Percentiles rank a stretch among this genome's conserved stretches.
Evolutionary conservation across 2,113 vertebrate species (phyloP).

Genomic region (Neodon shergylaensis): DNA sequence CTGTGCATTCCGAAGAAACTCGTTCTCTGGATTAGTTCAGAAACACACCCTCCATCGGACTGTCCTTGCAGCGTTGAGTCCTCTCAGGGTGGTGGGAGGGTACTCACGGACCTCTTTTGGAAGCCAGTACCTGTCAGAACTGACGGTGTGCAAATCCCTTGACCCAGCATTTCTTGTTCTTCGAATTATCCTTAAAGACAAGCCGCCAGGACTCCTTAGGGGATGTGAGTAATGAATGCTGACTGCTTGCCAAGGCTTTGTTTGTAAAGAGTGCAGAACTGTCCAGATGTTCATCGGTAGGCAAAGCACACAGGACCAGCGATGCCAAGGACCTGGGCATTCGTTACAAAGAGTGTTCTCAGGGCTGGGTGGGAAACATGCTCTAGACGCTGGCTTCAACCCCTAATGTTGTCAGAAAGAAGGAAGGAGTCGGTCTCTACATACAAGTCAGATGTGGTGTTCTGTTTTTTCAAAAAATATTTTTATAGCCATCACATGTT

Average conservation of each 20-base stretch:
- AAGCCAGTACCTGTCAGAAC: neutral
- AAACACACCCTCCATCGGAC: accelerated
- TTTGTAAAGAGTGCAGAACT: neutral
- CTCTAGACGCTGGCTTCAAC: neutral
- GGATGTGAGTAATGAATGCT: neutral
- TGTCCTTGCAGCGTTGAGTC: accelerated
- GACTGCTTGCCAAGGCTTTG: neutral
- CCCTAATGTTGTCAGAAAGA: neutral
- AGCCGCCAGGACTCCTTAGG: neutral
- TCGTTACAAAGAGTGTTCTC: neutral
- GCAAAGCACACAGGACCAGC: neutral
- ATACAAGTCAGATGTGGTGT: neutral
- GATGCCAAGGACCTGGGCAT: neutral
- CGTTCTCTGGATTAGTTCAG: neutral
- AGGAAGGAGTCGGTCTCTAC: neutral
- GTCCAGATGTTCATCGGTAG: neutral
- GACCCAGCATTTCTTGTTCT: neutral
- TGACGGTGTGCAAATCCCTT: neutral
- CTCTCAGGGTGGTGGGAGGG: neutral
- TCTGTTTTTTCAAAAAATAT: neutral
- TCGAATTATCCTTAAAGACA: neutral
- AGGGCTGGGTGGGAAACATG: neutral
- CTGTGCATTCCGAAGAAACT: accelerated
- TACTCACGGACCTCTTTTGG: neutral
- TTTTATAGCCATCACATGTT: neutral